Conservation (phyloP, 2,113 vertebrate species). For the Henicopernis longicauda region DNA sequence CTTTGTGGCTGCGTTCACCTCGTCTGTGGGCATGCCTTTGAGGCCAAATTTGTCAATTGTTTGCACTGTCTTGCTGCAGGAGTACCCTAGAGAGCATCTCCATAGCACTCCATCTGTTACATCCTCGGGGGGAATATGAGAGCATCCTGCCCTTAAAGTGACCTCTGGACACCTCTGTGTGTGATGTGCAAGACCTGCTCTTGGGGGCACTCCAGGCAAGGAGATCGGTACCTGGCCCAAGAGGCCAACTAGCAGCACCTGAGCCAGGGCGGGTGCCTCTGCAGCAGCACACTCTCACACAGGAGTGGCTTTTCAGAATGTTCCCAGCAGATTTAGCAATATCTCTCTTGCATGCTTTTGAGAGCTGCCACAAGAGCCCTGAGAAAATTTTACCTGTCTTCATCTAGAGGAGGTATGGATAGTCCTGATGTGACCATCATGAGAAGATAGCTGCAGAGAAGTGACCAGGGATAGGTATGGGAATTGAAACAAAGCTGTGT, state of each 20-base stretch:
- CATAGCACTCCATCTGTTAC: constrained; percentile 1
- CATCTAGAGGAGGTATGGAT: neutral
- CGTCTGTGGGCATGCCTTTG: neutral
- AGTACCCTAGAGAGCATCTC: neutral
- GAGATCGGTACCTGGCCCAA: neutral
- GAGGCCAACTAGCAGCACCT: neutral
- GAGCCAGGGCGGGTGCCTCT: neutral
- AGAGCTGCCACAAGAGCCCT: neutral
- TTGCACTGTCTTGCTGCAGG: neutral
- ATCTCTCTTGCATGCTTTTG: neutral
- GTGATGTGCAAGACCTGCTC: neutral
- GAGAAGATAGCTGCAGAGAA: neutral
- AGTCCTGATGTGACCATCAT: too few species aligned
- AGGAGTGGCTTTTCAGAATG: neutral
- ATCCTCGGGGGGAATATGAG: neutral
- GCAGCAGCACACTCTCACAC: neutral
- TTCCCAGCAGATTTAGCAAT: neutral
- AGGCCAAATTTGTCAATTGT: neutral
- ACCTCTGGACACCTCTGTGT: neutral
- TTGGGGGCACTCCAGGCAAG: constrained; percentile 8
- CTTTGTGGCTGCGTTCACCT: neutral
- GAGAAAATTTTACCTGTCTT: neutral
- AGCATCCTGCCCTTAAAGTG: constrained; percentile 1
- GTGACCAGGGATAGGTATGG: neutral
- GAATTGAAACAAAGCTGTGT: neutral